These are phyloP conservation scores for Candoia aspera DNA, from an alignment of 2,113 vertebrate species.

Conservation along the genomic window DNA sequence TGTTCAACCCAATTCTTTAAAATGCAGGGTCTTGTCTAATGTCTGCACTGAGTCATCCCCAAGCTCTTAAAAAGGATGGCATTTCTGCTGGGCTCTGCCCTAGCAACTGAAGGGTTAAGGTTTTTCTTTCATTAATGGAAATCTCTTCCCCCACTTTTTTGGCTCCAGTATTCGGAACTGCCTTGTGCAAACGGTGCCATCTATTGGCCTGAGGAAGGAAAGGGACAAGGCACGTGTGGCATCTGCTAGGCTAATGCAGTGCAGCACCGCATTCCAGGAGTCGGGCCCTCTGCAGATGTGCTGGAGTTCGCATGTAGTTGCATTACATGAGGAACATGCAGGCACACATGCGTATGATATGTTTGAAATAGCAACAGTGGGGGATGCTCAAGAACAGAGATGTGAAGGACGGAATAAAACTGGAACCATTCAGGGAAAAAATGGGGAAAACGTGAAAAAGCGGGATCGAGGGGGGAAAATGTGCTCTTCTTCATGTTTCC, in stretches of 20 bases:
- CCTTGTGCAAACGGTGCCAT: slow-evolving; percentile 55
- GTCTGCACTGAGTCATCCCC: neutral
- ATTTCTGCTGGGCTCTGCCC: neutral
- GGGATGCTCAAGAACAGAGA: neutral
- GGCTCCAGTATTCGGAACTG: slow-evolving; percentile 7
- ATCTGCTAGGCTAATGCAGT: neutral
- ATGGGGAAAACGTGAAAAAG: neutral
- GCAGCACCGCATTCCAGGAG: neutral
- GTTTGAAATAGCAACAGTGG: neutral
- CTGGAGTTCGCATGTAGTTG: neutral
- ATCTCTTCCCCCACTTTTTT: slow-evolving; percentile 17
- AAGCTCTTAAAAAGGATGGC: neutral
- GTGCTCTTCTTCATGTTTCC: neutral
- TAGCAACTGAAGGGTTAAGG: slow-evolving; percentile 22
- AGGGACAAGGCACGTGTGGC: neutral
- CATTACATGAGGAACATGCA: neutral
- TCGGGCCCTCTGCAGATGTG: neutral
- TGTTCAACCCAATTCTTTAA: neutral
- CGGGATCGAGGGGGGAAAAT: neutral
- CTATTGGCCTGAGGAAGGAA: slow-evolving; percentile 35
- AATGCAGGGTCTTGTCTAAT: neutral
- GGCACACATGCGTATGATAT: neutral
- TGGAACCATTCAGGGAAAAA: neutral
- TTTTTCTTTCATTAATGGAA: neutral
- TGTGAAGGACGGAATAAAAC: neutral